Conservation (phyloP, 1,140 invertebrate genomes). For the Stegodyphus dumicola region DNA sequence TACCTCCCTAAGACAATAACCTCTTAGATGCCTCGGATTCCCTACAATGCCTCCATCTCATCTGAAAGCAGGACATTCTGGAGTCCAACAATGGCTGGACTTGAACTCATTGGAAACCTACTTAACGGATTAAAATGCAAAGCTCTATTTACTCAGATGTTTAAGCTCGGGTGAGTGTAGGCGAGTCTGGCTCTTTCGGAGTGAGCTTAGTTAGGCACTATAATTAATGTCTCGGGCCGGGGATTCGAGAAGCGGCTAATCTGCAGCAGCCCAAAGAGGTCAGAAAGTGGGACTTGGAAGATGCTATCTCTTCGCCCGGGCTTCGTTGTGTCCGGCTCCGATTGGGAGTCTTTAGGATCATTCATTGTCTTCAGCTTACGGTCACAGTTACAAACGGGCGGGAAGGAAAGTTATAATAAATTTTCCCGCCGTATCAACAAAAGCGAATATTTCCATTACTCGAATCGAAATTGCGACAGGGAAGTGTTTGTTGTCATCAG, state of each 20-base stretch:
- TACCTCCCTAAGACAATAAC: conserved; percentile 9
- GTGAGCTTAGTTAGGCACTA: background rate
- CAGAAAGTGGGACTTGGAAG: conserved; percentile 1
- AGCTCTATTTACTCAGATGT: conserved; percentile 21
- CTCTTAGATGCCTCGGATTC: background rate
- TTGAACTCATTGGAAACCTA: conserved; percentile 19
- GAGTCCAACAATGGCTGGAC: conserved; percentile 1
- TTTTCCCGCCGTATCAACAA: too few relatives aligned
- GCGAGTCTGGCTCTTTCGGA: conserved; percentile 1
- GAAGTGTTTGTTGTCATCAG: too few relatives aligned
- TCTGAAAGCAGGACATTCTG: conserved; percentile 2
- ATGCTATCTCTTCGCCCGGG: background rate
- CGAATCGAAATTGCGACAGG: too few relatives aligned
- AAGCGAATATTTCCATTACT: too few relatives aligned
- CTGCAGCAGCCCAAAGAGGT: conserved; percentile 5
- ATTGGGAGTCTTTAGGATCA: background rate
- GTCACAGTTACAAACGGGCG: background rate
- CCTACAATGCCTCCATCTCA: background rate
- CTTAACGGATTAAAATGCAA: conserved; percentile 40
- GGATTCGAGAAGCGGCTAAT: conserved; percentile 14
- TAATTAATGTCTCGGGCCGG: conserved; percentile 43
- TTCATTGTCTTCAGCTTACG: conserved; percentile 30
- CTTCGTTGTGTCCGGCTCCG: too few relatives aligned
- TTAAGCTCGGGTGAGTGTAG: background rate
- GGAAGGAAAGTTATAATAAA: too few relatives aligned